Evolutionary conservation across 2,888 invertebrate species (phyloP).

Genomic region (Oligia latruncula): DNA sequence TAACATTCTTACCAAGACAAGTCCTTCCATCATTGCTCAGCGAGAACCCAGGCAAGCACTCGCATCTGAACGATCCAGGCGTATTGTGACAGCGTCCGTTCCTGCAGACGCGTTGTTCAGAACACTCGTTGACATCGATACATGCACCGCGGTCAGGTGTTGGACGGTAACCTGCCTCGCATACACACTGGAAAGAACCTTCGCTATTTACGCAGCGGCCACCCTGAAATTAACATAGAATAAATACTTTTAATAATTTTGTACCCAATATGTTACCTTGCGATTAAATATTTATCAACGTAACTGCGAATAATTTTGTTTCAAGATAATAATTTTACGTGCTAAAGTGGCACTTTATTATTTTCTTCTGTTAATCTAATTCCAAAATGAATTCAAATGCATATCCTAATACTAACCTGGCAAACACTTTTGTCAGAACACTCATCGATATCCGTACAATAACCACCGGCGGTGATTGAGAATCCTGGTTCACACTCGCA

Average conservation of each 20-base stretch:
- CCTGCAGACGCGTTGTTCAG: slow-evolving; percentile 94
- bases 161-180: slow-evolving; percentile 94
- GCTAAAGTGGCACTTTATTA: background rate
- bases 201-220: slow-evolving; percentile 95
- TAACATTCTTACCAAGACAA: slow-evolving; percentile 91
- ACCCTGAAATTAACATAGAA: slow-evolving; percentile 85
- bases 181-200: slow-evolving; percentile 95
- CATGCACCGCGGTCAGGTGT: slow-evolving; percentile 87
- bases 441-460: slow-evolving; percentile 87
- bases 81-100: slow-evolving; percentile 95
- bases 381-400: background rate
- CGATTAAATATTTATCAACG: background rate
- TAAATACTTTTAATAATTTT: background rate
- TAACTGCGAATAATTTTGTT: background rate
- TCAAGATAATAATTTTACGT: background rate
- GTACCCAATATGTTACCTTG: slow-evolving; percentile 15
- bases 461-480: slow-evolving; percentile 87
- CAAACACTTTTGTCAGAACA: slow-evolving; percentile 81
- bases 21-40: slow-evolving; percentile 94
- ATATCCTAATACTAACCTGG: slow-evolving; percentile 70
- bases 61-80: slow-evolving; percentile 94
- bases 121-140: slow-evolving; percentile 90
- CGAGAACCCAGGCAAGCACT: slow-evolving; percentile 94
- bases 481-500: slow-evolving; percentile 95
- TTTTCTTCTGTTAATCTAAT: no score